Base-by-base conservation (phyloP, 2,797 vertebrate species). In the Thamnophis elegans region DNA sequence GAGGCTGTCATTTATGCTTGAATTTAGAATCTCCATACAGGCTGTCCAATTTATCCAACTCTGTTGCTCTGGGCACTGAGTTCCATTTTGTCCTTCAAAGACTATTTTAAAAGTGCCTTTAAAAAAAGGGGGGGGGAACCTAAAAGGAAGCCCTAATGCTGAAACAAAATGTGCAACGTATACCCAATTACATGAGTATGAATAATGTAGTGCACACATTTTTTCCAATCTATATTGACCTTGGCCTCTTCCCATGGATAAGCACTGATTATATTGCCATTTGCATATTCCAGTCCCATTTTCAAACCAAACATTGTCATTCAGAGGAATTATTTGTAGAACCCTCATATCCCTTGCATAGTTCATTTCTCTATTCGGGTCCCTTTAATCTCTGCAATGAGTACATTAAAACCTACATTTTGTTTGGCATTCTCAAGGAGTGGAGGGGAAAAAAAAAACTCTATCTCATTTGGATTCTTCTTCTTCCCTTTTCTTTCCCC, bases 341-440 rank as follows among this genome's bases (percentile, higher is more conserved):
- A 98, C 97, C 85, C 98, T 96, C 97, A 98, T 97, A 93, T 98
- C 97, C 58, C 58, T 98, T 97, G 62, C 97, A 97, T n/a, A 98
- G 95, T 95, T 98, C 97, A 96, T 54, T 97, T 95, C 95, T 98
- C 97, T 91, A 97, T 97, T 0, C 97, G 97, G 4, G 4, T 91
- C 2, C 8, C 89, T 91, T 91, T 93, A 88, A 93, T 93, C 62
- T 87, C 28, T 36, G 89, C 96, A 96, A 96, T 92, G 92, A 90
- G 92, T 90, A 94, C 20, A 92, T 51, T 89, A 92, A 93, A 93
- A 94, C 55, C 28, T 56, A 32, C 4, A 53, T 95, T 96, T 95
- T 62, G 92, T 51, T 78, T 94, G 94, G 87, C 93, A 85, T 51
- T 78, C 0, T 36, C 3, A 89, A 91, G 92, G 91, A 88, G 13